Evolutionary conservation across 2,888 invertebrate genomes (phyloP), one percentile per base, ranked within the genome.

Genomic region (Cabera pusaria): DNA sequence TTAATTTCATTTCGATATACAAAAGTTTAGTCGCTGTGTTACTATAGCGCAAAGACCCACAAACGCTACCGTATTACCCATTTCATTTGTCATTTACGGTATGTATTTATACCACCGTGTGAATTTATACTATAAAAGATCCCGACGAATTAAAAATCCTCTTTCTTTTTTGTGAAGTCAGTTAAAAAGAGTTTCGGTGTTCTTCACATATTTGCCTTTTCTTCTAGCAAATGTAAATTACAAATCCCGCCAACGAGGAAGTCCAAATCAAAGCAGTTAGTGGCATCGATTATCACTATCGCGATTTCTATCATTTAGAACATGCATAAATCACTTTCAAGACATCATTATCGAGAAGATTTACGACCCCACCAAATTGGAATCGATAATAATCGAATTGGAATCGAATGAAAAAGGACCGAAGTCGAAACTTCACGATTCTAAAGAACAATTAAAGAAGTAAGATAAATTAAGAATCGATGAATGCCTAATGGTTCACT

Each of bases 401-500:
- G 19, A 44, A 34, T 44, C 44, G 38, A 38, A 44, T 48, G 64
- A 71, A 73, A 67, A 71, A 69, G 60, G 59, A 19, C 10, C 17
- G n/a, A 36, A 36, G 36, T 29, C 27, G 17, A 71, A 74, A 73
- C 64, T 81, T 72, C 59, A 55, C 70, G 72, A 72, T 77, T 75
- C 64, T 54, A 61, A 75, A 72, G 76, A 77, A 79, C 80, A 83
- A 82, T 82, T 75, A 73, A 64, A 74, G 70, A 75, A 75, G 72
- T 70, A 78, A 81, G 75, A 85, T 81, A 83, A 84, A 86, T 86
- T 84, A 79, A 73, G 67, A 76, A 80, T 83, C 85, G 77, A 86
- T 83, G 83, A 80, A 81, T 84, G 76, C 70, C 72, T 87, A 87
- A 87, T 85, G 85, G 82, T 60, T 73, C 59, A 62, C 58, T 69